phyloP scores from a whole-genome alignment of 64 coral and sea anemone species.

The Porites australiensis region DNA sequence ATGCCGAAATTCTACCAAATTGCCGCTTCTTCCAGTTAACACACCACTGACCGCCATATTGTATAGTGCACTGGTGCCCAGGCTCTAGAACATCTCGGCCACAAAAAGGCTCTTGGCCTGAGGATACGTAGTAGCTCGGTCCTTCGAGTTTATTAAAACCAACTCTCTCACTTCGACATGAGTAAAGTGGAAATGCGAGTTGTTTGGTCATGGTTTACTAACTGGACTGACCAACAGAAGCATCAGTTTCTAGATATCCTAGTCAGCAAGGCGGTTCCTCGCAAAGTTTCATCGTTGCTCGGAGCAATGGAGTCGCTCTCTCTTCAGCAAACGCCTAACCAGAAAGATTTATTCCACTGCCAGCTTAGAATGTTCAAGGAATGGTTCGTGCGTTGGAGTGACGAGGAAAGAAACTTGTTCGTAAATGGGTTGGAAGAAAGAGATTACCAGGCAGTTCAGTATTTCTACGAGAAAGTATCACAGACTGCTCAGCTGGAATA shows the following conservation, averaged over 20 bases:
- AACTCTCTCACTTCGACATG: no score
- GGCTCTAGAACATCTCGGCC: background rate
- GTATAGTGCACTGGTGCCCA: background rate
- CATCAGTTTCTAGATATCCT: conserved; percentile 47
- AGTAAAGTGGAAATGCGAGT: conserved; percentile 23
- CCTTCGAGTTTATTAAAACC: no score
- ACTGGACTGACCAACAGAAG: conserved; percentile 35
- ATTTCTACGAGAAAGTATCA: conserved; percentile 60
- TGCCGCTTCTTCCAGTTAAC: conserved; percentile 24
- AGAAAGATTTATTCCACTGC: conserved; percentile 43
- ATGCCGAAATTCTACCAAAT: conserved; percentile 12
- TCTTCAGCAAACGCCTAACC: background rate
- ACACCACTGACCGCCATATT: conserved; percentile 57
- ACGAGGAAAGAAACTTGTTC: conserved; percentile 49
- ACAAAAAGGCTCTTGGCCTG: background rate
- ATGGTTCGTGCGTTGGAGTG: conserved; percentile 53
- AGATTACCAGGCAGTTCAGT: conserved; percentile 42
- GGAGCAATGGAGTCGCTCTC: conserved; percentile 42
- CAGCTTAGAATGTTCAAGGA: conserved; percentile 58
- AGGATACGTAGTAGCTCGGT: no score
- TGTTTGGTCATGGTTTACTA: conserved; percentile 51
- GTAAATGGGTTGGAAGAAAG: conserved; percentile 57
- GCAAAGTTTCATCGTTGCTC: conserved; percentile 35
- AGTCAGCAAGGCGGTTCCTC: conserved; percentile 34
- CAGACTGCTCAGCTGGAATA: conserved; percentile 35